Evolutionary conservation across 2,888 invertebrate species (phyloP), one percentile per base, ranked within the genome.

Genomic region (Stramonita haemastoma): DNA sequence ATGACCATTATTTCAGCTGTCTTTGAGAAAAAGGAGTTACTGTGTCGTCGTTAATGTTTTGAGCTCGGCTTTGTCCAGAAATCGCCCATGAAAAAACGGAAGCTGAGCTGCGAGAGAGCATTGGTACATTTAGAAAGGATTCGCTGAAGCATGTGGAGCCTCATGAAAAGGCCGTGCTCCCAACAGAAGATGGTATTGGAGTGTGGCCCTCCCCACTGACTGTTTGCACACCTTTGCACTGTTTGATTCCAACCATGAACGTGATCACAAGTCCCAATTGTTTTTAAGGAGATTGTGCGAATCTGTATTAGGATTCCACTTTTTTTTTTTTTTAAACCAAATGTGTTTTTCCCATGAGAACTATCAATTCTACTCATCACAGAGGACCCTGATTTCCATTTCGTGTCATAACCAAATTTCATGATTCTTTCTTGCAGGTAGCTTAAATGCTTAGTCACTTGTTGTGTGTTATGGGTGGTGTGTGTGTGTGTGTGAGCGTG

Each of bases 101-200:
- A 34, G 91, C 91, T 34, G 92, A 81, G 81, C 29, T 81, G 11
- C 36, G 81, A 81, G 81, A 81, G 46, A 36, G 91, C 73, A 91
- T 93, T 56, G 91, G 90, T n/a, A 91, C 92, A 22, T 94, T 93
- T 89, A 91, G 92, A 86, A 91, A 87, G 87, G 86, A 87, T 11
- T 89, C 90, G 70, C 81, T 94, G 83, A 93, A 92, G 87, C 92
- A 92, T 87, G 87, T 93, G 32, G 90, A 91, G 13, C 91, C 92
- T 0, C 87, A 88, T 34, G 94, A 93, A 92, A 94, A 94, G 90
- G 92, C 91, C 89, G 89, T 91, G 22, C 90, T 93, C 32, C 93
- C 93, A 19, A 91, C 91, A 83, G 91, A 91, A 87, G 92, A 91
- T 90, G 92, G 93, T 93, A 89, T 36, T 81, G 19, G 2, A 13